phyloP scores from a whole-genome alignment of 1,140 invertebrate species.

The Caerostris darwini region DNA sequence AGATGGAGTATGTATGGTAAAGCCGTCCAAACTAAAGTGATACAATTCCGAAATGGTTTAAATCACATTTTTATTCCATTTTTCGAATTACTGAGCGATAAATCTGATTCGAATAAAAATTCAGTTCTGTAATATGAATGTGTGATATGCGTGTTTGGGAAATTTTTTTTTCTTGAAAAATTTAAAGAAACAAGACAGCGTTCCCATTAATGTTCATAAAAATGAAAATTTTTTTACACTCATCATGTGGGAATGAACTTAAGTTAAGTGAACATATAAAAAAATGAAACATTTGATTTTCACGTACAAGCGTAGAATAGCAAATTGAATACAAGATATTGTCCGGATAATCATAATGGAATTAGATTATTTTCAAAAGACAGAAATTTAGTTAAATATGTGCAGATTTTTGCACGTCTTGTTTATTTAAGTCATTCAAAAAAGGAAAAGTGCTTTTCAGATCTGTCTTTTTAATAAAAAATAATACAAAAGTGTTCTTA shows the following conservation, averaged over 20 bases:
- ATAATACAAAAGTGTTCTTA: no score
- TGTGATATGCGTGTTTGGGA: slow-evolving; percentile 17
- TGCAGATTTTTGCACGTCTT: background rate
- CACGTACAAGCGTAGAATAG: background rate
- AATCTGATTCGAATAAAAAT: slow-evolving; percentile 61
- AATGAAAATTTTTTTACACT: background rate
- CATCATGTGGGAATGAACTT: slow-evolving; percentile 16
- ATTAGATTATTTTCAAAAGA: background rate
- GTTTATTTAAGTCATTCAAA: background rate
- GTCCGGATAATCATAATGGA: background rate
- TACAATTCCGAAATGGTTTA: slow-evolving; percentile 44
- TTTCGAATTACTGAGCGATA: slow-evolving; percentile 26
- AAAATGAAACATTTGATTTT: background rate
- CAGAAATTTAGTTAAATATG: background rate
- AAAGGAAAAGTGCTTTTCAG: no score
- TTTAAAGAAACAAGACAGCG: background rate
- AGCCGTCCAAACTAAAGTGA: slow-evolving; percentile 13
- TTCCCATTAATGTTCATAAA: background rate
- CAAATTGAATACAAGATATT: slow-evolving; percentile 2
- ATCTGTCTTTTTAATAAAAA: no score
- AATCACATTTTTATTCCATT: slow-evolving; percentile 70
- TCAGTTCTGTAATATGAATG: slow-evolving; percentile 24
- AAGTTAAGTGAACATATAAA: background rate
- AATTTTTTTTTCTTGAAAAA: background rate
- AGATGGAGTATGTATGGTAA: background rate